A percentile compares a stretch with the other conserved stretches of the same genome.
Evolutionary conservation across 1,140 invertebrate species (phyloP).

Genomic region (Coboldia fuscipes): DNA sequence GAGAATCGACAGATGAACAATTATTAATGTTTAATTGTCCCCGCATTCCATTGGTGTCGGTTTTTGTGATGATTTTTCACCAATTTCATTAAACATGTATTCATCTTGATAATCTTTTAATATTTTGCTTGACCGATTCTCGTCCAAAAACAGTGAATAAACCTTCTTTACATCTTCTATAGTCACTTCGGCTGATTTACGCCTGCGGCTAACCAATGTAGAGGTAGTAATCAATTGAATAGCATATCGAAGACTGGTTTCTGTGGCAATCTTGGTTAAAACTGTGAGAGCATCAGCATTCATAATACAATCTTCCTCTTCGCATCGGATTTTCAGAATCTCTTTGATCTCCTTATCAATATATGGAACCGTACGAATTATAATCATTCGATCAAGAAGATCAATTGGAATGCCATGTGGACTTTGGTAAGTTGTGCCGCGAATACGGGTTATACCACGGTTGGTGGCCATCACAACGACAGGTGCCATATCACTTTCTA

Average conservation of each 20-base stretch:
- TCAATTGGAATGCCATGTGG: conserved; percentile 94
- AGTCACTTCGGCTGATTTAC: conserved; percentile 65
- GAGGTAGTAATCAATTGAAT: conserved; percentile 96
- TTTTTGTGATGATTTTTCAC: conserved; percentile 7
- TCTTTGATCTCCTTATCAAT: conserved; percentile 73
- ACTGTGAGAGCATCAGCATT: conserved; percentile 76
- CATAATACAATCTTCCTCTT: conserved; percentile 96
- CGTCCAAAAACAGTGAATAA: conserved; percentile 86
- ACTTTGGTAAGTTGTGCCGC: conserved; percentile 81
- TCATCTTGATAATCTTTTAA: conserved; percentile 90
- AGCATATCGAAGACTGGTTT: conserved; percentile 89
- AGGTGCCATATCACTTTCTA: conserved; percentile 94
- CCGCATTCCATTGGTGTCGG: conserved; percentile 1
- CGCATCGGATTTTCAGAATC: conserved; percentile 82
- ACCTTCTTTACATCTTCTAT: conserved; percentile 89
- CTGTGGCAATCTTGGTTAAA: conserved; percentile 76
- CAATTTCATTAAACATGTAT: conserved; percentile 72
- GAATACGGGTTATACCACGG: conserved; percentile 84
- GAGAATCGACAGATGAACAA: too few relatives aligned
- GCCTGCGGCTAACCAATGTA: conserved; percentile 61
- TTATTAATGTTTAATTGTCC: conserved; percentile 1
- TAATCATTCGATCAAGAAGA: conserved; percentile 86
- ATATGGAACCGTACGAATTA: conserved; percentile 80
- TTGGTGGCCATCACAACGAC: conserved; percentile 99
- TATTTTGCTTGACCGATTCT: conserved; percentile 78